These are phyloP conservation scores for Tuberolachnus salignus DNA, from an alignment of 2,888 invertebrate genomes.

Conservation along the genomic window DNA sequence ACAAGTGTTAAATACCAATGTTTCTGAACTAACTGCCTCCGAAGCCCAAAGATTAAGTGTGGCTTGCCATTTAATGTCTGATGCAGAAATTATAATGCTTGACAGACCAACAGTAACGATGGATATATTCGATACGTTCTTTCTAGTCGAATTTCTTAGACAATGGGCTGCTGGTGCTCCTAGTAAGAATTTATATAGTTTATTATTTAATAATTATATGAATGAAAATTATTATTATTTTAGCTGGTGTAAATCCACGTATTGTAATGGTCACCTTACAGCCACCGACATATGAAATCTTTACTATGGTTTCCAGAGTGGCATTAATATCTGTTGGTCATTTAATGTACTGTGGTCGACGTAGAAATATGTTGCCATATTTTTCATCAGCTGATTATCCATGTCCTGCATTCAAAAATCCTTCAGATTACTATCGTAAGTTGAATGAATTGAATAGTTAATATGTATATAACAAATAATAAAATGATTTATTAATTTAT, in stretches of 20 bases:
- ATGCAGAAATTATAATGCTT: conserved; percentile 83
- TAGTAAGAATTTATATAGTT: conserved; percentile 57
- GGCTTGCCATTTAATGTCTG: conserved; percentile 85
- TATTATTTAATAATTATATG: neutral
- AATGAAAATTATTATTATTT: conserved; percentile 19
- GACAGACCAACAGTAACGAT: conserved; percentile 88
- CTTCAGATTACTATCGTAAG: conserved; percentile 93
- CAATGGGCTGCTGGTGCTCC: conserved; percentile 75
- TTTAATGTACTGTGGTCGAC: conserved; percentile 87
- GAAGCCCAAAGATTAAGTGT: conserved; percentile 86
- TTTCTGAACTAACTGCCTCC: conserved; percentile 83
- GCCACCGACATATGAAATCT: conserved; percentile 93
- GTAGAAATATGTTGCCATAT: conserved; percentile 89
- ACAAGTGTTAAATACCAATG: conserved; percentile 85
- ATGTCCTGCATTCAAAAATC: conserved; percentile 94
- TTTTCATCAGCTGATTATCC: conserved; percentile 91
- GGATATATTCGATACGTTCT: conserved; percentile 96
- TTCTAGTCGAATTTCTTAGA: conserved; percentile 88
- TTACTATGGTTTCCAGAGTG: conserved; percentile 89
- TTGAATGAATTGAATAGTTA: conserved; percentile 59
- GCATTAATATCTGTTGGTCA: conserved; percentile 87
- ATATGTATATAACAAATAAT: neutral
- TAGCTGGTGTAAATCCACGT: conserved; percentile 66
- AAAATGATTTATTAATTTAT: conserved; percentile 4
- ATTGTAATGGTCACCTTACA: conserved; percentile 90